phyloP scores from a whole-genome alignment of 2,888 invertebrate species.

The Leistus spinibarbis region DNA sequence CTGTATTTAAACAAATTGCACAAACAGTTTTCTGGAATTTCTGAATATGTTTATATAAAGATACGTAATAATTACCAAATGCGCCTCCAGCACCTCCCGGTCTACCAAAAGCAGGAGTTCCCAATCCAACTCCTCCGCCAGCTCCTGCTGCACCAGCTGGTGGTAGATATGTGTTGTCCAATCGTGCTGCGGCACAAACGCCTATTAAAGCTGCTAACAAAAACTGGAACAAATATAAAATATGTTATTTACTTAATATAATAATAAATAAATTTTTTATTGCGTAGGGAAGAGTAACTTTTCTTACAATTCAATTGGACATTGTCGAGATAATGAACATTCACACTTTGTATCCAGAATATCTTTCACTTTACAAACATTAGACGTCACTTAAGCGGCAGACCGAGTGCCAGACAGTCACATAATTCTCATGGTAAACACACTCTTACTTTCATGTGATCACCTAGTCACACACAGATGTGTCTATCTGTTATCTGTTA shows the following conservation, averaged over 20 bases:
- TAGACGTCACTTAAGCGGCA: background rate
- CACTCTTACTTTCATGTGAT: slow-evolving; percentile 3
- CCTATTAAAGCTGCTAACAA: slow-evolving; percentile 57
- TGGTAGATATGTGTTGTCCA: slow-evolving; percentile 65
- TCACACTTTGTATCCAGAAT: background rate
- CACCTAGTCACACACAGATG: background rate
- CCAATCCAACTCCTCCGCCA: slow-evolving; percentile 57
- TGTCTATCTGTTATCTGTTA: too few relatives aligned
- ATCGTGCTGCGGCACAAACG: slow-evolving; percentile 58
- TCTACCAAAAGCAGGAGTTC: slow-evolving; percentile 53
- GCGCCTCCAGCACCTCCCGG: slow-evolving; percentile 45
- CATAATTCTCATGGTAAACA: slow-evolving; percentile 1
- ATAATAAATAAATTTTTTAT: background rate
- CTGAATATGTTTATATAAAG: background rate
- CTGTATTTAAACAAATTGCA: background rate
- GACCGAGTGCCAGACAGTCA: slow-evolving; percentile 3
- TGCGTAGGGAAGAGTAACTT: too few relatives aligned
- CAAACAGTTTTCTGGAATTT: background rate
- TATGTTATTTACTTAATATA: background rate
- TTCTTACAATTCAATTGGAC: background rate
- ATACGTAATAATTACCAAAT: slow-evolving; percentile 42
- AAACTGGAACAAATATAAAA: slow-evolving; percentile 53
- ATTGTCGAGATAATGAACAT: background rate
- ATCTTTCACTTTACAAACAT: background rate
- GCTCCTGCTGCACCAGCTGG: slow-evolving; percentile 59